phyloP scores from a whole-genome alignment of 2,113 vertebrate genomes.

The Aldabrachelys gigantea region DNA sequence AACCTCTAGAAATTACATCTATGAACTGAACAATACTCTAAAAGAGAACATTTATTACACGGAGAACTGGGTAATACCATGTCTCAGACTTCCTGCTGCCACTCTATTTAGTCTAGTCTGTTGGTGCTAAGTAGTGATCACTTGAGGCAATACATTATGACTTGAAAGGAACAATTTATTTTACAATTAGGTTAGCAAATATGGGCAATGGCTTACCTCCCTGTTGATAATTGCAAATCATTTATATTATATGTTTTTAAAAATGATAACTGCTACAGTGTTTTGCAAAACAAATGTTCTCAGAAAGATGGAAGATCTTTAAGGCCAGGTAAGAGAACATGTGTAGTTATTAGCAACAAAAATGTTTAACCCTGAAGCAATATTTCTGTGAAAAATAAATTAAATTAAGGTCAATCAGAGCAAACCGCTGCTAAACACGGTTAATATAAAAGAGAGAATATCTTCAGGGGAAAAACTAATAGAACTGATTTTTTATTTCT shows the following conservation, averaged over 20 bases:
- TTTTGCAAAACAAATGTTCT: conserved; percentile 3
- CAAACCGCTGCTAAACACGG: conserved; percentile 56
- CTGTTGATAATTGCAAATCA: conserved; percentile 77
- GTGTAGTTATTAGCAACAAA: conserved; percentile 52
- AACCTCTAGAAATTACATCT: background rate
- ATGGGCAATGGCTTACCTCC: conserved; percentile 57
- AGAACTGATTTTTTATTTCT: conserved; percentile 41
- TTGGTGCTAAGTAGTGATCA: conserved; percentile 58
- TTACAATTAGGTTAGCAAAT: conserved; percentile 78
- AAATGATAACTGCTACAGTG: conserved; percentile 55
- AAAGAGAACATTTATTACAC: background rate
- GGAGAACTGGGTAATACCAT: conserved; percentile 9
- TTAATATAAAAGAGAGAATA: conserved; percentile 36
- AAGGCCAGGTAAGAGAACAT: conserved; percentile 18
- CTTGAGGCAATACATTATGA: conserved; percentile 71
- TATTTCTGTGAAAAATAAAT: conserved; percentile 60
- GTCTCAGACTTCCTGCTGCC: conserved; percentile 68
- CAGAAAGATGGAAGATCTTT: conserved; percentile 25
- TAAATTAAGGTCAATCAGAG: conserved; percentile 70
- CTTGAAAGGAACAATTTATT: conserved; percentile 76
- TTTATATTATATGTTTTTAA: conserved; percentile 70
- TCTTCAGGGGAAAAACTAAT: conserved; percentile 52
- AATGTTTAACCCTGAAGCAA: conserved; percentile 57
- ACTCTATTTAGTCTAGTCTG: conserved; percentile 61
- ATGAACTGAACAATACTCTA: conserved; percentile 18